phyloP scores from a whole-genome alignment of 2,888 invertebrate species.

The Hydroisotoma schaefferi region DNA sequence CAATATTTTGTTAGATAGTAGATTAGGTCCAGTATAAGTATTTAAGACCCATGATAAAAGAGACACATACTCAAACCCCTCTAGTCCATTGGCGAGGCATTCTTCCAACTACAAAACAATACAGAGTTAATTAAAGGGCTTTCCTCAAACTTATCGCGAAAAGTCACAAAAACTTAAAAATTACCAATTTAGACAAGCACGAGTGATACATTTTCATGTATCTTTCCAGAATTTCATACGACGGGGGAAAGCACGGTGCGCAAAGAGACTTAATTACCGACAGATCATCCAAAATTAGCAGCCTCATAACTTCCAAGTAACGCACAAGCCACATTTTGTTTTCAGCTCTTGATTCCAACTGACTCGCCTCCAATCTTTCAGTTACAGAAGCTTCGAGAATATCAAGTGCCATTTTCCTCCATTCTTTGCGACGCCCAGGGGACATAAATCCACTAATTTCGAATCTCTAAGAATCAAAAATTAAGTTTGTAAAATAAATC shows the following conservation, averaged over 20 bases:
- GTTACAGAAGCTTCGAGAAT: constrained; percentile 74
- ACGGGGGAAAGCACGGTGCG: constrained; percentile 91
- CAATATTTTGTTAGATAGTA: constrained; percentile 84
- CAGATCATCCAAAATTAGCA: constrained; percentile 83
- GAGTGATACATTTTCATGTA: constrained; percentile 93
- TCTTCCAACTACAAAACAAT: constrained; percentile 65
- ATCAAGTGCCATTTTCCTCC: constrained; percentile 81
- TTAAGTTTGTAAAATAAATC: background rate
- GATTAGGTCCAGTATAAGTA: constrained; percentile 80
- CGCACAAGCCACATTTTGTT: constrained; percentile 95
- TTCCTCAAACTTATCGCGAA: too few species aligned
- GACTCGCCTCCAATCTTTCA: constrained; percentile 88
- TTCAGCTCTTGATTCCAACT: constrained; percentile 82
- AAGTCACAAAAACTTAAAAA: background rate
- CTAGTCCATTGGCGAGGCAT: constrained; percentile 78
- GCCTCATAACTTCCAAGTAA: constrained; percentile 81
- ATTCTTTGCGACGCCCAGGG: constrained; percentile 87
- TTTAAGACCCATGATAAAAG: constrained; percentile 88
- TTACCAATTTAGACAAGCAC: constrained; percentile 72
- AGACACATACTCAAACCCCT: constrained; percentile 96
- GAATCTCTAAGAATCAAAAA: constrained; percentile 58
- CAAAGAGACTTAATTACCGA: constrained; percentile 84
- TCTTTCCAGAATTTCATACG: constrained; percentile 85
- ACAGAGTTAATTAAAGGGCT: background rate
- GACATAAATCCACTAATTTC: constrained; percentile 84